These are phyloP conservation scores for Zoanthus solanderi DNA, from an alignment of 92 coral and sea anemone species.

Conservation along the genomic window DNA sequence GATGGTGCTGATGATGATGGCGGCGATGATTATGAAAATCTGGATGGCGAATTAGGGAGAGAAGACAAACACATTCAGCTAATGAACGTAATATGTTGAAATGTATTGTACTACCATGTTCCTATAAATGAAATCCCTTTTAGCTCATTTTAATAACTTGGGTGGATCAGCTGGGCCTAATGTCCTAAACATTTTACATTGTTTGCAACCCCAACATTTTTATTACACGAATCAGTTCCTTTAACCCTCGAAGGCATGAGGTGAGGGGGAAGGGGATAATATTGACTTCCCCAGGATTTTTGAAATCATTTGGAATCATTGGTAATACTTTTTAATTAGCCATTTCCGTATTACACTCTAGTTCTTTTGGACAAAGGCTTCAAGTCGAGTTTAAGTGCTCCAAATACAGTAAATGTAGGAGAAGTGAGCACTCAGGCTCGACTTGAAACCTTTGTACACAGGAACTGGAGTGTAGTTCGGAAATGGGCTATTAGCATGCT, in stretches of 20 bases:
- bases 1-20: neutral
- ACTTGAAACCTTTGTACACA: neutral
- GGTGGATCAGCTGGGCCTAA: conserved; percentile 9
- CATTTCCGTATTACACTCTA: conserved; percentile 21
- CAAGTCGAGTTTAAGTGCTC: conserved; percentile 25
- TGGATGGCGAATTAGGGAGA: neutral
- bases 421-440: conserved; percentile 29
- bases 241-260: conserved; percentile 29
- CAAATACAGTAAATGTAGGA: conserved; percentile 21
- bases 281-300: conserved; percentile 7
- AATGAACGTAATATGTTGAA: conserved; percentile 16
- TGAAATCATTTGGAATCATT: conserved; percentile 4
- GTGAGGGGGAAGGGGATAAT: conserved; percentile 18
- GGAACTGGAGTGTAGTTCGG: too few relatives aligned
- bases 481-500: conserved; percentile 4
- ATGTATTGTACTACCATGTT: conserved; percentile 21
- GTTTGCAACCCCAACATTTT: conserved; percentile 29
- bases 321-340: conserved; percentile 3
- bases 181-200: conserved; percentile 10
- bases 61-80: conserved; percentile 2
- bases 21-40: neutral
- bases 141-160: conserved; percentile 3
- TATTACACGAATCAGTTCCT: conserved; percentile 26
- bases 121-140: conserved; percentile 18
- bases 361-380: conserved; percentile 18